Base-by-base conservation (phyloP, 2,797 vertebrate species). In the Sebastes dallii region DNA sequence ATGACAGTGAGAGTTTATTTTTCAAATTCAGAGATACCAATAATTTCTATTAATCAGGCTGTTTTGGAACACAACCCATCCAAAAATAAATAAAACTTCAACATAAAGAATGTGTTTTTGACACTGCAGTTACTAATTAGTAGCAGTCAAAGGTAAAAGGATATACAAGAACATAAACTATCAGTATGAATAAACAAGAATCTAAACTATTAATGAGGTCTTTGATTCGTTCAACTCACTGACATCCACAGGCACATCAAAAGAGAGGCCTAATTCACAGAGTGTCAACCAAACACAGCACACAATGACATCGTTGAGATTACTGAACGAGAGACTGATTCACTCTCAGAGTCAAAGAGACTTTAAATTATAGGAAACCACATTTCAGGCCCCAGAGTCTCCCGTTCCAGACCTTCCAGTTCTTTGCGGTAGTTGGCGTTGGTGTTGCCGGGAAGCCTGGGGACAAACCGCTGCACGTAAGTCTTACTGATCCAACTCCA, bases 401-500 rank as follows among this genome's bases (percentile, higher is more conserved):
- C 73, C 32, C 39, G 32, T 42, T 77, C 91, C 95, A 95, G 88
- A 98, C 98, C 95, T 94, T 96, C 97, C 77, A 97, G 91, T 61
- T 96, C 89, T 84, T 96, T 97, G 80, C 97, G 96, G 93, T 99
- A 99, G 95, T 96, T 96, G 82, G 96, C 95, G 16, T 99, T 99
- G 85, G 98, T 99, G 95, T 98, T 99, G 91, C 98, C 98, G 16
- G 98, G 98, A 70, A 99, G 94, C 77, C 94, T 96, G 69, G 98
- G 96, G 70, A 97, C 85, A 94, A 98, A 99, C 69, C 96, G 96
- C 85, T 97, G 95, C 56, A 99, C 95, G 1, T 98, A 97, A 20
- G 98, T 99, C 92, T 96, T 98, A 93, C 98, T 99, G 92, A 98
- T 96, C 97, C 98, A 99, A 90, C 97, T 97, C 98, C 98, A 99